Percentiles rank a stretch among this genome's conserved stretches.
These are phyloP conservation scores for Tretioscincus oriximinensis DNA, from an alignment of 2,113 vertebrate species.

Conservation along the genomic window DNA sequence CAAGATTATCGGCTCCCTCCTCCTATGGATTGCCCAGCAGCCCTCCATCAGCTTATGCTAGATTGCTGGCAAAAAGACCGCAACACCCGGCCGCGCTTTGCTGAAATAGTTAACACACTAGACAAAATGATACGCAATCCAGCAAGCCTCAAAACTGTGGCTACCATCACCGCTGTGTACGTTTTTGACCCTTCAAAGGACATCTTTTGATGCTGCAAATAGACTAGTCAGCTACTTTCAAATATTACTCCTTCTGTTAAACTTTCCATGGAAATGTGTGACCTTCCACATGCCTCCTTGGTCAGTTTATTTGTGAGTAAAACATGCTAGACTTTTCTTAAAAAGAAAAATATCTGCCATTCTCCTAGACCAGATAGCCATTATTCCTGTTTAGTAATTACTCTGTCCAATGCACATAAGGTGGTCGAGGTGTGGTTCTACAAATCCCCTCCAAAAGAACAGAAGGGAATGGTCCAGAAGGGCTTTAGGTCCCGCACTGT, in stretches of 20 bases:
- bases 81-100: conserved; percentile 93
- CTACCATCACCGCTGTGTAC: conserved; percentile 97
- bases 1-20: conserved; percentile 96
- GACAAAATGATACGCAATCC: conserved; percentile 99
- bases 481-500: too few relatives aligned
- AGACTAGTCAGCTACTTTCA: not conserved
- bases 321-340: too few relatives aligned
- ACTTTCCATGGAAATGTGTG: not conserved
- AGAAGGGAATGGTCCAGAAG: too few relatives aligned
- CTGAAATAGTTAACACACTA: conserved; percentile 94
- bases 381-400: too few relatives aligned
- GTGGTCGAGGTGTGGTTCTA: too few relatives aligned
- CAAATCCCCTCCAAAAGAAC: too few relatives aligned
- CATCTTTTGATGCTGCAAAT: not conserved
- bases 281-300: too few relatives aligned
- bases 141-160: conserved; percentile 94
- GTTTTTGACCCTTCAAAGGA: conserved; percentile 52
- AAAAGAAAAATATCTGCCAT: too few relatives aligned
- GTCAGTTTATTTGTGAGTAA: too few relatives aligned
- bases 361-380: too few relatives aligned
- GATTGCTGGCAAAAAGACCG: conserved; percentile 99
- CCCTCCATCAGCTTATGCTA: conserved; percentile 96
- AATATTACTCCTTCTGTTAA: not conserved
- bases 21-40: conserved; percentile 96
- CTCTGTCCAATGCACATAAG: too few relatives aligned